phyloP scores from a whole-genome alignment of 2,888 invertebrate genomes.

The Epirrita christyi region DNA sequence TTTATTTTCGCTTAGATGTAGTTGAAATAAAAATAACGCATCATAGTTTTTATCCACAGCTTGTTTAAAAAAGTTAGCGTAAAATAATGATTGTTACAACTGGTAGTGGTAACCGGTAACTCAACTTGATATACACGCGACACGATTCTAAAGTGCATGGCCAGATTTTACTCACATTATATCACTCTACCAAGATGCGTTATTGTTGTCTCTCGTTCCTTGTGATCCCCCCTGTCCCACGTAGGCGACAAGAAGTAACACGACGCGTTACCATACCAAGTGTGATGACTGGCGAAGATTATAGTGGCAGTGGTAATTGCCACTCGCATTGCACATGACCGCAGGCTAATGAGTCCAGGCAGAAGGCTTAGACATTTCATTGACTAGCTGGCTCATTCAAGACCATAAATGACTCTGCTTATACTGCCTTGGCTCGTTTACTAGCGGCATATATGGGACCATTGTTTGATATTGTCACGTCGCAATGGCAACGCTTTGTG shows the following conservation, averaged over 20 bases:
- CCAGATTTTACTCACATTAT: background rate
- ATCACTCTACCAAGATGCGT: constrained; percentile 7
- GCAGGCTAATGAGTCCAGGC: background rate
- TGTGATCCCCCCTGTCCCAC: constrained; percentile 4
- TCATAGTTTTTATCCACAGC: background rate
- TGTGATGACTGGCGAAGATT: no score
- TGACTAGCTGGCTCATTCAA: no score
- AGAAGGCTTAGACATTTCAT: no score
- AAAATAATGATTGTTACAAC: no score
- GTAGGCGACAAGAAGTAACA: constrained; percentile 11
- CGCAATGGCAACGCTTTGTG: no score
- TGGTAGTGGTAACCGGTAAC: no score
- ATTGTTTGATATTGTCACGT: no score
- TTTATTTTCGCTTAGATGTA: constrained; percentile 27
- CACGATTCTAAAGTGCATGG: background rate
- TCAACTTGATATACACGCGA: no score
- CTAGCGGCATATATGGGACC: no score
- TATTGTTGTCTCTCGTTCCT: constrained; percentile 11
- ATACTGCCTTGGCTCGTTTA: background rate
- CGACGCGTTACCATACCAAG: background rate
- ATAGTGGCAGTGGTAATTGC: no score
- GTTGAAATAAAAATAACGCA: constrained; percentile 30
- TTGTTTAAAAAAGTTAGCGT: background rate
- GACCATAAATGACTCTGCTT: no score
- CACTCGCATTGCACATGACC: no score